Evolutionary conservation across 2,113 vertebrate genomes (phyloP).

Genomic region (Ramphastos sulfuratus): DNA sequence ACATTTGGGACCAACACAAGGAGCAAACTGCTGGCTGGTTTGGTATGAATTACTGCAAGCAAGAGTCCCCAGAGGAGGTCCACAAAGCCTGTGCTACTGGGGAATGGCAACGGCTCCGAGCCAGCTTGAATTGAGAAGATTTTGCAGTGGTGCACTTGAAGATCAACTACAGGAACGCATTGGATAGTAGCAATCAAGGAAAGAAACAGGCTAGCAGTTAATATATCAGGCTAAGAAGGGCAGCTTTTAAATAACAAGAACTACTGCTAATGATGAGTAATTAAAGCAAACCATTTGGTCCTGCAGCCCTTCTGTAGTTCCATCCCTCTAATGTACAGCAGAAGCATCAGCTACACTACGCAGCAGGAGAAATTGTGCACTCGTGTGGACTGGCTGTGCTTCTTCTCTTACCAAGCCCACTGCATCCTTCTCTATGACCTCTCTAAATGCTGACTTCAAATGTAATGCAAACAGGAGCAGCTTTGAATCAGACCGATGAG

Average conservation of each 20-base stretch:
- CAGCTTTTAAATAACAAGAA: slow-evolving; percentile 17
- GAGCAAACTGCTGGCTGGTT: background rate
- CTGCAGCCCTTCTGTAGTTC: background rate
- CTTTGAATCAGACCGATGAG: background rate
- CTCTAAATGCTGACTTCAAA: background rate
- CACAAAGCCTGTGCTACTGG: background rate
- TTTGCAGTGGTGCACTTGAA: background rate
- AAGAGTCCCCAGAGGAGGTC: background rate
- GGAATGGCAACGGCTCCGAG: background rate
- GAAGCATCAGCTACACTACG: background rate
- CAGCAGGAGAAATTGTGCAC: background rate
- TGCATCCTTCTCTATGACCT: background rate
- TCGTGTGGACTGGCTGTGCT: background rate
- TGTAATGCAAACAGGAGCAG: background rate
- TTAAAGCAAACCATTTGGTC: slow-evolving; percentile 7
- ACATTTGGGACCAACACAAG: background rate
- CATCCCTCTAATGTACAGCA: background rate
- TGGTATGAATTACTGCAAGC: background rate
- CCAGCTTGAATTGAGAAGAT: background rate
- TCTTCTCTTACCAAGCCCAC: background rate
- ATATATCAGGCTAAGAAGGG: background rate
- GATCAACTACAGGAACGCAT: background rate
- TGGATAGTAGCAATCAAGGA: background rate
- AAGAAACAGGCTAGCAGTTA: background rate
- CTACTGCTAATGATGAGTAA: slow-evolving; percentile 15